phyloP scores from a whole-genome alignment of 1,140 invertebrate species.

The Aphaenogaster rudis region DNA sequence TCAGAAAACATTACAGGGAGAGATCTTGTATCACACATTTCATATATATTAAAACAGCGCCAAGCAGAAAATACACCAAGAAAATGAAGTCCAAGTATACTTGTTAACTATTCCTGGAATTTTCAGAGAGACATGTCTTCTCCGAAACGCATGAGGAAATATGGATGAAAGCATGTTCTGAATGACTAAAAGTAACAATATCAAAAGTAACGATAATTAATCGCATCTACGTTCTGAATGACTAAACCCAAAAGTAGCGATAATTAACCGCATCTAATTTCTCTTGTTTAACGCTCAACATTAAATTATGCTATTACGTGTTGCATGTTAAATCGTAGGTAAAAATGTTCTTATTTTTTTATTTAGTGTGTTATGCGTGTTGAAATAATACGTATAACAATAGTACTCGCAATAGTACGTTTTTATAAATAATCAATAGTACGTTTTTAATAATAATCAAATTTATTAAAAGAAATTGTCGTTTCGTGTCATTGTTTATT shows the following conservation, averaged over 20 bases:
- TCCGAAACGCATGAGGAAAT: neutral
- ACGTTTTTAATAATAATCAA: neutral
- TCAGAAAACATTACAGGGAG: neutral
- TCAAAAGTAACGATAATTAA: neutral
- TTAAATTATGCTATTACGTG: neutral
- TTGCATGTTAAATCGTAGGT: neutral
- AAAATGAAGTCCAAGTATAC: neutral
- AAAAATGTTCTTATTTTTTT: slow-evolving; percentile 8
- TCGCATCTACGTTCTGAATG: neutral
- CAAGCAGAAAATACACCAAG: neutral
- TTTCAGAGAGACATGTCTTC: neutral
- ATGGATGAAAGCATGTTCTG: neutral
- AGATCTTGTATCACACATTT: slow-evolving; percentile 16
- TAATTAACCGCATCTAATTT: neutral
- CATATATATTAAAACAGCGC: neutral
- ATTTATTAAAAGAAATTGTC: neutral
- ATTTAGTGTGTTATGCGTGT: no score
- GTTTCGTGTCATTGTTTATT: neutral
- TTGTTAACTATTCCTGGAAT: slow-evolving; percentile 18
- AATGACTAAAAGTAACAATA: neutral
- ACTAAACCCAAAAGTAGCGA: neutral
- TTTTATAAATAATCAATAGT: neutral
- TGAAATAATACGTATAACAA: neutral
- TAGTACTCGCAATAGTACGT: neutral
- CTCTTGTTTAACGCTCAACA: neutral